Evolutionary conservation across 2,797 vertebrate species (phyloP).

Genomic region (Alectoris magna): DNA sequence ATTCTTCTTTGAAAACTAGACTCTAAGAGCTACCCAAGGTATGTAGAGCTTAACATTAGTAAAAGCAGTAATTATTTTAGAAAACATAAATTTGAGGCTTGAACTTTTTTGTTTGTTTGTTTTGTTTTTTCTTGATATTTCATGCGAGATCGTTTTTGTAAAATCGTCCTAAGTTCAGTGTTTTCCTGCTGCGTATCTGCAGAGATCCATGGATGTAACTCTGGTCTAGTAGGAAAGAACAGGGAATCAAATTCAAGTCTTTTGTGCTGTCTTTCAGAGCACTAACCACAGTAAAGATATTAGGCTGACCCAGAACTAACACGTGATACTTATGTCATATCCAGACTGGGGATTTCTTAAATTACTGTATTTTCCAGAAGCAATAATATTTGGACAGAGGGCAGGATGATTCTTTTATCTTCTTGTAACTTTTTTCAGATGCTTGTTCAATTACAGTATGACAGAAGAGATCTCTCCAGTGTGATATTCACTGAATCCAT

Average conservation of each 20-base stretch:
- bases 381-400: background rate
- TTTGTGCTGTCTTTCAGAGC: conserved; percentile 1
- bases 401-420: background rate
- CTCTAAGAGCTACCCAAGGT: background rate
- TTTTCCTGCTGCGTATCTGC: background rate
- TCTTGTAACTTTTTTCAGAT: conserved; percentile 9
- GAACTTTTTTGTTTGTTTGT: background rate
- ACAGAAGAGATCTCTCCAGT: background rate
- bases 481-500: background rate
- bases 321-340: conserved; percentile 39
- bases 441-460: background rate
- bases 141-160: background rate
- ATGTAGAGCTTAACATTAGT: background rate
- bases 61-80: background rate
- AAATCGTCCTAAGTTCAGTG: background rate
- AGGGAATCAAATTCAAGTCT: background rate
- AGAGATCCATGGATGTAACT: background rate
- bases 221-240: background rate
- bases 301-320: conserved; percentile 2
- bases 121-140: background rate
- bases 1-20: background rate
- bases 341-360: background rate
- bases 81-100: background rate
- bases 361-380: conserved; percentile 5
- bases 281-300: background rate